Evolutionary conservation across 2,797 vertebrate genomes (phyloP).

Genomic region (Notoglanidium macrostoma): DNA sequence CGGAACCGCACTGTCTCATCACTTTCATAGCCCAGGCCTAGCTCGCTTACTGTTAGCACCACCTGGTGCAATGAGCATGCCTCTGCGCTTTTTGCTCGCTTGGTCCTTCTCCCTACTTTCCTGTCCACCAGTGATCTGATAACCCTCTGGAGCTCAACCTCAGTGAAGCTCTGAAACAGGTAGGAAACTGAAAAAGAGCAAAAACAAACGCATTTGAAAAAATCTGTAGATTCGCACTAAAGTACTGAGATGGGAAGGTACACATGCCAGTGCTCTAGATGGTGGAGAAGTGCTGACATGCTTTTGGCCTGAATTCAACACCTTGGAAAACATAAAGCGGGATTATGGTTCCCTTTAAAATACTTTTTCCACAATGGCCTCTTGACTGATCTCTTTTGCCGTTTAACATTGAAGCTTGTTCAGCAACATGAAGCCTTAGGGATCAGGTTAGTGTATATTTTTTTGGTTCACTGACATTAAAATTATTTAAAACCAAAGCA

Average conservation of each 20-base stretch:
- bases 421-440: constrained; percentile 6
- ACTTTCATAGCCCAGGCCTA: constrained; percentile 89
- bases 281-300: not conserved
- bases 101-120: constrained; percentile 79
- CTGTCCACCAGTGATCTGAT: constrained; percentile 80
- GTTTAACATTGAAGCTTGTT: not conserved
- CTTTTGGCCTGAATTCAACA: constrained; percentile 8
- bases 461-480: not conserved
- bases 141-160: constrained; percentile 87
- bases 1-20: constrained; percentile 90
- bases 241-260: not conserved
- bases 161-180: constrained; percentile 92
- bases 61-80: constrained; percentile 84
- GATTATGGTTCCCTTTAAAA: constrained; percentile 30
- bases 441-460: constrained; percentile 18
- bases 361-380: constrained; percentile 14
- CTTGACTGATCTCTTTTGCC: constrained; percentile 5
- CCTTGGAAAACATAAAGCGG: constrained; percentile 20
- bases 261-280: not conserved
- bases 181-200: constrained; percentile 67
- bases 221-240: not conserved
- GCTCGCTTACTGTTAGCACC: constrained; percentile 88
- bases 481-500: not conserved
- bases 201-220: constrained; percentile 27
- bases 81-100: constrained; percentile 80